These are phyloP conservation scores for Tonatia bakeri DNA, from an alignment of 2,113 vertebrate species.

Conservation along the genomic window DNA sequence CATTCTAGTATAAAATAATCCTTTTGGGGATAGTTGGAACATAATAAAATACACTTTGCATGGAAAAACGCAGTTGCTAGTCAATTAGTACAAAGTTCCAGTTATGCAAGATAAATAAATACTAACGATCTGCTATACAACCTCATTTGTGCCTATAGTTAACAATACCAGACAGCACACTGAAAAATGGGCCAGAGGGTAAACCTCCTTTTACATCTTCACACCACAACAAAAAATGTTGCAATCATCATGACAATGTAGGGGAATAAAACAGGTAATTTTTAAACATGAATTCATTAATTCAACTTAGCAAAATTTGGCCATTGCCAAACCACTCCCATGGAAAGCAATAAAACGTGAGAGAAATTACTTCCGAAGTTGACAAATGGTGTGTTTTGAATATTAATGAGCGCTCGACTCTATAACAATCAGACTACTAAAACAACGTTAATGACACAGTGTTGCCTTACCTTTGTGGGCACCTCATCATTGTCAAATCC, in stretches of 20 bases:
- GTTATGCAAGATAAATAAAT: not conserved
- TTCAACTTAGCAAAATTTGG: not conserved
- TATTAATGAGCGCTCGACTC: not conserved
- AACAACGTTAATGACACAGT: not conserved
- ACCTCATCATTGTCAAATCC: not conserved
- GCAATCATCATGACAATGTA: not conserved
- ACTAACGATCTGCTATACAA: not conserved
- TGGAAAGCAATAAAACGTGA: not conserved
- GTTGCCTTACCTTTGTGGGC: not conserved
- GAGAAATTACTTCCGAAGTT: not conserved
- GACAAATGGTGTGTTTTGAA: not conserved
- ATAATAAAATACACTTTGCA: not conserved
- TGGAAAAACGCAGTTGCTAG: not conserved
- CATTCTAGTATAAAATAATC: not conserved
- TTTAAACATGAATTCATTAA: not conserved
- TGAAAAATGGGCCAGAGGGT: not conserved
- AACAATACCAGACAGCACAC: not conserved
- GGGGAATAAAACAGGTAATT: not conserved
- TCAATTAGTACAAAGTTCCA: not conserved
- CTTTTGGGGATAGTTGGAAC: not conserved
- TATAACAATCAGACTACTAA: not conserved
- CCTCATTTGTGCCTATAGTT: not conserved
- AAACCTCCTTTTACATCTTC: not conserved
- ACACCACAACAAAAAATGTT: not conserved
- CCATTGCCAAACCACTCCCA: not conserved